A percentile compares a stretch with the other conserved stretches of the same genome.
phyloP scores from a whole-genome alignment of 2,888 invertebrate species.

The Saturnia japonica region DNA sequence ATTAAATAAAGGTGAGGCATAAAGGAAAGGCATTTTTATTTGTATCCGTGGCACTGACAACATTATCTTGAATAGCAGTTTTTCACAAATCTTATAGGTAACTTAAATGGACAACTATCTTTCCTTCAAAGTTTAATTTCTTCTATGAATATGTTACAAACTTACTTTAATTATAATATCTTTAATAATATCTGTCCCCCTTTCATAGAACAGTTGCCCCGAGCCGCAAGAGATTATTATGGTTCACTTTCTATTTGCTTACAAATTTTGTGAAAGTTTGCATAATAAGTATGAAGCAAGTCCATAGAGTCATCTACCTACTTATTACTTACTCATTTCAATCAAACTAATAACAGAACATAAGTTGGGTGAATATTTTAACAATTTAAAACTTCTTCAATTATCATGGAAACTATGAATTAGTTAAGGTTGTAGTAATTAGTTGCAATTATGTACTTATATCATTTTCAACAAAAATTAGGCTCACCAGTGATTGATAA shows the following conservation, averaged over 20 bases:
- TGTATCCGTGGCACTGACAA: too few relatives aligned
- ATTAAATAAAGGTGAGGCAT: too few relatives aligned
- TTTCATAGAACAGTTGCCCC: neutral
- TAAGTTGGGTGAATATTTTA: neutral
- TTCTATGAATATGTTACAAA: neutral
- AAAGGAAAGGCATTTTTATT: too few relatives aligned
- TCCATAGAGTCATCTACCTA: neutral
- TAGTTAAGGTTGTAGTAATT: neutral
- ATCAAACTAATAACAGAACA: neutral
- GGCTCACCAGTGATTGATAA: slow-evolving; percentile 17
- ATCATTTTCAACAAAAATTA: slow-evolving; percentile 13
- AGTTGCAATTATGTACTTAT: neutral
- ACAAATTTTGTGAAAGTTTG: neutral
- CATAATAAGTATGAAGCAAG: neutral
- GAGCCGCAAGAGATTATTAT: too few relatives aligned
- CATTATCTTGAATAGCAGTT: too few relatives aligned
- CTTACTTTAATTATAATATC: neutral
- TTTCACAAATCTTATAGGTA: neutral
- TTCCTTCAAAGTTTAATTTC: neutral
- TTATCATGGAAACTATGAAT: neutral
- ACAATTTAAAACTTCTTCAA: neutral
- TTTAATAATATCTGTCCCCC: neutral
- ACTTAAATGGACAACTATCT: neutral
- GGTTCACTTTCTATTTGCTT: neutral
- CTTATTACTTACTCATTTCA: neutral